Evolutionary conservation across 2,888 invertebrate genomes (phyloP), one percentile per base, ranked within the genome.

Genomic region (Callyntrura sp.): DNA sequence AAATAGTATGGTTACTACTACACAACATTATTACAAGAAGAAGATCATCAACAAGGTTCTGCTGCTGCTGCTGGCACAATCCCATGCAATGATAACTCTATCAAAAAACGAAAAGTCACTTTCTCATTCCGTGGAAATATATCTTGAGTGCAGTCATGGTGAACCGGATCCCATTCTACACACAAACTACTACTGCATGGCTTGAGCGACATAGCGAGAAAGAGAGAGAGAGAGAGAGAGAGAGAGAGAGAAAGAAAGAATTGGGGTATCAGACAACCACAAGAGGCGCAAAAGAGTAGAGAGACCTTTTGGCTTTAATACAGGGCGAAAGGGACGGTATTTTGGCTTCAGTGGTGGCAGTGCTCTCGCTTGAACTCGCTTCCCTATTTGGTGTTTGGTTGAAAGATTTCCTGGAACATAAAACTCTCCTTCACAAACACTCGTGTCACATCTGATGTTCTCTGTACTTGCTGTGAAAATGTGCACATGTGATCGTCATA

Each of bases 61-160:
- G 35, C 35, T 35, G 82, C 90, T 90, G 85, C 76, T 86, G 65
- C 81, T 85, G 84, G 90, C 82, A 86, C 76, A 65, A 86, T 85
- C 82, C 79, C 85, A 55, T 76, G 60, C 81, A 90, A 90, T 86
- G 79, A 90, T 90, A 90, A 90, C 90, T 85, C 86, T 90, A 90
- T 90, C 90, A 90, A 90, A 90, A 85, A 78, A 73, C 82, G 86
- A 86, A 86, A 86, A 90, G 90, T 90, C 90, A 86, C 86, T 86
- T 90, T 81, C 90, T 83, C 90, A 86, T 90, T 90, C 86, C 60
- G 81, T 43, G 82, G 62, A 90, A 90, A 90, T 90, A 90, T 81
- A 90, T 90, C 86, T 60, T 17, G 43, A 70, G 90, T 83, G 85
- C 90, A 90, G 90, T 90, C 70, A 90, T 90, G 86, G 85, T 85